A percentile compares a stretch with the other conserved stretches of the same genome.
These are phyloP conservation scores for Agonopterix arenella DNA, from an alignment of 2,888 invertebrate genomes.

Conservation along the genomic window DNA sequence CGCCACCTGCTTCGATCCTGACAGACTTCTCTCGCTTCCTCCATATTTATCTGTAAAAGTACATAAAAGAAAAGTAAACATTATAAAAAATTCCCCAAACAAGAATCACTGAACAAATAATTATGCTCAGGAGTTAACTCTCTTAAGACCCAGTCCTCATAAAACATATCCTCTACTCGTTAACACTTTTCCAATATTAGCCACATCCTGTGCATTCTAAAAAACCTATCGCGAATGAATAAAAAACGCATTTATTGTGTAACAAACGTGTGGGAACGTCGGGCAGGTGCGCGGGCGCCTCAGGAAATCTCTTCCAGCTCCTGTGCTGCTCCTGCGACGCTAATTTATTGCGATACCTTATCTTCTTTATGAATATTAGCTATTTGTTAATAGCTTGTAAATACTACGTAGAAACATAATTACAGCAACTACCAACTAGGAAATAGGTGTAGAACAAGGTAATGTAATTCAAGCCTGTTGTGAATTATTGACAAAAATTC, in stretches of 20 bases:
- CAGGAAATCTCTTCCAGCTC: conserved; percentile 58
- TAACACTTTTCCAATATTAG: conserved; percentile 22
- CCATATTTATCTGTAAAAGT: no score
- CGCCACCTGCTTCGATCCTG: no score
- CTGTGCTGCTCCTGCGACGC: conserved; percentile 25
- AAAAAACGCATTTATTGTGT: conserved; percentile 62
- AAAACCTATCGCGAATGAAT: conserved; percentile 55
- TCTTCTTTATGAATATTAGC: conserved; percentile 1
- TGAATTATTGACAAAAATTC: no score
- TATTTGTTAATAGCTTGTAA: background rate
- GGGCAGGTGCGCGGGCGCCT: conserved; percentile 52
- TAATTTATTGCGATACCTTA: conserved; percentile 9
- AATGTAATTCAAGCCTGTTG: no score
- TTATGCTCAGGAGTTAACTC: no score
- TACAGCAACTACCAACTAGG: no score
- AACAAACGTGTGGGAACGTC: conserved; percentile 58
- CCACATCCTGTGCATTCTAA: conserved; percentile 42
- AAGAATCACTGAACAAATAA: no score
- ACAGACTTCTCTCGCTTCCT: no score
- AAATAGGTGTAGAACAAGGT: no score
- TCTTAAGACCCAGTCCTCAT: background rate
- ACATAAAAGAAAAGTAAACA: no score
- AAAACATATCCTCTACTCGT: conserved; percentile 3
- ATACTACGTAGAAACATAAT: no score
- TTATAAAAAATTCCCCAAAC: no score